Base-by-base conservation (phyloP, 1,140 invertebrate genomes). In the Hesperophylax magnus region DNA sequence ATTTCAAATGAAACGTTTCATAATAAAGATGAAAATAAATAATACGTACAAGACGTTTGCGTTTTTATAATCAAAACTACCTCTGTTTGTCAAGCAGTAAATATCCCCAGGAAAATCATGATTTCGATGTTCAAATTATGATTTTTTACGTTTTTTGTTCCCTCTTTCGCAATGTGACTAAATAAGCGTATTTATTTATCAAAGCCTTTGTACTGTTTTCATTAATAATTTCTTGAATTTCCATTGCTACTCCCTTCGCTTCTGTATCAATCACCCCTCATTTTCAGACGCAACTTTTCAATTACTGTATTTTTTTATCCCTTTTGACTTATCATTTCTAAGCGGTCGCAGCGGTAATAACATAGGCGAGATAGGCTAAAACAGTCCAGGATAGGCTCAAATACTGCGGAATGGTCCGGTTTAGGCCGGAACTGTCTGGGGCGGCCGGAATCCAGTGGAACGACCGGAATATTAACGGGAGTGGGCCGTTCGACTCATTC, bases 271-370 rank as follows among this genome's bases (percentile, higher is more conserved):
- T n/a, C 60, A 17, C 60, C 60, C 24, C 63, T 34, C 76, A 65
- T 81, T 69, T 53, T 77, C 77, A 39, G 67, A 83, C 79, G 75
- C 79, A 78, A 65, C 67, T 80, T 83, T 83, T 80, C 82, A 83
- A 83, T 83, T 83, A 80, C 79, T 6, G 75, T 63, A 69, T 72
- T 60, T 47, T 63, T 67, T 65, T 78, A 80, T 79, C 63, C 34
- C 31, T 72, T 72, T 65, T 83, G 67, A 75, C 74, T 77, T 80
- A 60, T 78, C 81, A 82, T 76, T 71, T 80, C 52, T 17, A 65
- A 67, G 27, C 56, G 27, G 69, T 47, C 61, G 20, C 71, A 24
- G 27, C 8, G 72, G 53, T 17, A 47, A 11, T 0, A 47, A 11
- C 11, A 47, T 14, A 14, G 27, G 34, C 34, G 34, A 8, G 7